Base-by-base conservation (phyloP, 2,888 invertebrate genomes). In the Platycheirus albimanus region DNA sequence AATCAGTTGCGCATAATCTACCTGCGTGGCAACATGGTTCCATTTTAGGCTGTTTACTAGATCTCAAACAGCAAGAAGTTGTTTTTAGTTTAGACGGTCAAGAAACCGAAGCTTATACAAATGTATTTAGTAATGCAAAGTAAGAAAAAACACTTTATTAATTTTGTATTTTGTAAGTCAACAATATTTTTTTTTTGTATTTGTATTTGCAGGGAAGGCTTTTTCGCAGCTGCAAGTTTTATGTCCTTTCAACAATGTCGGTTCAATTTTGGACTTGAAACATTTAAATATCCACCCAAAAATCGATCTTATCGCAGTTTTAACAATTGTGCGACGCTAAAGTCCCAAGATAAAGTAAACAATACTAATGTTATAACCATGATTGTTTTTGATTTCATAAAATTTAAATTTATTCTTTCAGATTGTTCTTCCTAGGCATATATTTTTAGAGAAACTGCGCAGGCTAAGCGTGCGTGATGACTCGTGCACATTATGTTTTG, bases 231-330 rank as follows among this genome's bases (percentile, higher is more conserved):
- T 2, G 98, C 98, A 2, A 98, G 97, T 90, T 98, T 98, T 90
- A 98, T 98, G 98, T 96, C 97, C 83, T 98, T 97, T 92, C 98
- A 98, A 90, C 98, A 98, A 89, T 97, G 97, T 91, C 93, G 94
- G 56, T 98, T 98, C 91, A 98, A 98, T 91, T 98, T 98, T 91
- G 98, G 98, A 66, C 92, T 94, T 79, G 93, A 94, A 83, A 94
- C 95, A 0, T 98, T 98, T 91, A 92, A 92, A 86, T 95, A 92
- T 92, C 95, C 97, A 45, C 97, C 98, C 0, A 89, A 89, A 3
- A 93, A 94, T 86, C 90, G 93, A 28, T 88, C 89, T 28, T 97
- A 93, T 91, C 92, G 92, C 74, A 93, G 92, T 79, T 97, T 98
- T 91, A 98, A 98, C 89, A 94, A 95, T 54, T 92, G 93, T 87